These are phyloP conservation scores for Pterocles orientalis DNA, from an alignment of 2,113 vertebrate genomes.

Conservation along the genomic window DNA sequence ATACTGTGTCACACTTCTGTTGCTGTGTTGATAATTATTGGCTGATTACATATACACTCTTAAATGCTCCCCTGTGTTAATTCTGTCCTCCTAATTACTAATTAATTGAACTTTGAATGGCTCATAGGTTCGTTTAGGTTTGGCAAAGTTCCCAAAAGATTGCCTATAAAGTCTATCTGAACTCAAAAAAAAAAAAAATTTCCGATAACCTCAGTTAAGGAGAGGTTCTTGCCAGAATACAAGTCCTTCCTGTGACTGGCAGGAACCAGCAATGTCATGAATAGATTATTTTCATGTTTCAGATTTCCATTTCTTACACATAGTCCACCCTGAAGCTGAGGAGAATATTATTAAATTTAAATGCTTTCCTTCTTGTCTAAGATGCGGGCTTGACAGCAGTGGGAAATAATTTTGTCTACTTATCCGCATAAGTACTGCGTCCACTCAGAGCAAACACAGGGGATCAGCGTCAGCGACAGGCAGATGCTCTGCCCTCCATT, in stretches of 20 bases:
- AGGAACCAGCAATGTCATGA: not conserved
- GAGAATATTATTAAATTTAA: not conserved
- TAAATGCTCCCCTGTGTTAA: slow-evolving; percentile 29
- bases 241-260: not conserved
- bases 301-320: not conserved
- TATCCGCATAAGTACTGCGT: not conserved
- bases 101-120: slow-evolving; percentile 45
- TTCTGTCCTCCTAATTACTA: slow-evolving; percentile 28
- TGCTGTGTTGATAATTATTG: slow-evolving; percentile 16
- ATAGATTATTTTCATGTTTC: not conserved
- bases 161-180: not conserved
- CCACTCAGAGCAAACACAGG: not conserved
- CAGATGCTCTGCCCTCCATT: not conserved
- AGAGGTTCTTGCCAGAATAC: not conserved
- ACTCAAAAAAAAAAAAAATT: not conserved
- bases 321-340: not conserved
- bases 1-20: not conserved
- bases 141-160: slow-evolving; percentile 29
- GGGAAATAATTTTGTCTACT: not conserved
- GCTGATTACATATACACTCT: slow-evolving; percentile 18
- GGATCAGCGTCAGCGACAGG: rapidly evolving
- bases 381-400: not conserved
- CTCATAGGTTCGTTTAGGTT: not conserved
- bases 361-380: not conserved
- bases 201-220: not conserved